phyloP scores from a whole-genome alignment of 2,113 vertebrate genomes.

The Tetrao urogallus region DNA sequence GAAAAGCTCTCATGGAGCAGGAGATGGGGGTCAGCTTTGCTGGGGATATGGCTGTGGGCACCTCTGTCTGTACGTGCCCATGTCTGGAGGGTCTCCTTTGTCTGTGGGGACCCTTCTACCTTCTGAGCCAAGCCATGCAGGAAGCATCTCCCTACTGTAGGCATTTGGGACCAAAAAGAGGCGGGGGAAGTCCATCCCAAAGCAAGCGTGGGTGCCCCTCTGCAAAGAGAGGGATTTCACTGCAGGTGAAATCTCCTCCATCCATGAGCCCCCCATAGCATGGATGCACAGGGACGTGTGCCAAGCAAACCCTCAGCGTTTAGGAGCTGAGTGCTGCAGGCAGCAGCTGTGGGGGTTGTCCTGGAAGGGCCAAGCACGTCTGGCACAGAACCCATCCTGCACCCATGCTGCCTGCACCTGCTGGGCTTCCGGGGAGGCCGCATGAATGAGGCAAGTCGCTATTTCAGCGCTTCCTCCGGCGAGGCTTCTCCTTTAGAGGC shows the following conservation, averaged over 20 bases:
- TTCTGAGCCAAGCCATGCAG: neutral
- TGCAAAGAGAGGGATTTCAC: neutral
- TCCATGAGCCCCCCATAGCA: neutral
- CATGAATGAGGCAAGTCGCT: conserved; percentile 71
- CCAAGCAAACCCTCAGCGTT: neutral
- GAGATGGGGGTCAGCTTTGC: neutral
- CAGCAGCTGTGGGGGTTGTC: neutral
- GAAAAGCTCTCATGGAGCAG: neutral
- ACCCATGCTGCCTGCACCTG: neutral
- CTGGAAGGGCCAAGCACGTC: neutral
- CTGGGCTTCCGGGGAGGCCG: conserved; percentile 55
- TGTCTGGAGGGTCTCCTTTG: no score
- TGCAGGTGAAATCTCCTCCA: fast-evolving
- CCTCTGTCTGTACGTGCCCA: neutral
- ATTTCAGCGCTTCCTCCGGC: conserved; percentile 31
- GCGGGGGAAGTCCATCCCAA: neutral
- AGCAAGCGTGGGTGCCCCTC: neutral
- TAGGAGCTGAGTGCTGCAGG: neutral
- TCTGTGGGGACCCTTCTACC: fast-evolving
- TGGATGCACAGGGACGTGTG: neutral
- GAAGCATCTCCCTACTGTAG: fast-evolving
- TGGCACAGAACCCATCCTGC: neutral
- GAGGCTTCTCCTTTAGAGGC: conserved; percentile 57
- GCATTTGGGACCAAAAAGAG: neutral
- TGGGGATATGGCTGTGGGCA: neutral